A percentile compares a stretch with the other conserved stretches of the same genome.
phyloP scores from a whole-genome alignment of 2,113 vertebrate species.

The Sciurus niger region DNA sequence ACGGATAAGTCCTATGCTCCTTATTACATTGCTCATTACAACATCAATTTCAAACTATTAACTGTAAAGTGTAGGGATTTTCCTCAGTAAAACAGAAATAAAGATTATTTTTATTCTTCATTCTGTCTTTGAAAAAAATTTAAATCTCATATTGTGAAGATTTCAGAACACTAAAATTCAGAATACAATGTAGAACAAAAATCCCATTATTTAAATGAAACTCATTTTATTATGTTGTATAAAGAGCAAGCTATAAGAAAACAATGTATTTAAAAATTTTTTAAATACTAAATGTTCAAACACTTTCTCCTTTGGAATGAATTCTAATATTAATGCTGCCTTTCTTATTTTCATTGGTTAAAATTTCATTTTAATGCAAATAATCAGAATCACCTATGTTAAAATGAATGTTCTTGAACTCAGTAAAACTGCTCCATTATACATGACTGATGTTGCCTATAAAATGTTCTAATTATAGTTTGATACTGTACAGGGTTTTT shows the following conservation, averaged over 20 bases:
- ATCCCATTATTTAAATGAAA: slow-evolving; percentile 59
- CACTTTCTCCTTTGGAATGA: neutral
- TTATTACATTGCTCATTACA: slow-evolving; percentile 13
- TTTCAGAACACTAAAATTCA: slow-evolving; percentile 25
- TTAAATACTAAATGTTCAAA: slow-evolving; percentile 63
- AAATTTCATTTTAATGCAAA: slow-evolving; percentile 24
- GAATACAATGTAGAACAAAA: slow-evolving; percentile 55
- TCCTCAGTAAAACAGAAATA: slow-evolving; percentile 37
- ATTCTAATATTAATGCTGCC: slow-evolving; percentile 41
- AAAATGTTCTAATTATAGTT: slow-evolving; percentile 68
- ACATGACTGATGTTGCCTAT: slow-evolving; percentile 32
- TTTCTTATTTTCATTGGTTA: slow-evolving; percentile 56
- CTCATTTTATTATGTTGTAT: slow-evolving; percentile 6
- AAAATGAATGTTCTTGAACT: slow-evolving; percentile 43
- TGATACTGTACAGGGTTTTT: slow-evolving; percentile 59
- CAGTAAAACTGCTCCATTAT: slow-evolving; percentile 47
- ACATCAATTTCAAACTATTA: slow-evolving; percentile 37
- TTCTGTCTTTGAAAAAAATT: slow-evolving; percentile 50
- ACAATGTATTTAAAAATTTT: slow-evolving; percentile 15
- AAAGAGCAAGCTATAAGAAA: slow-evolving; percentile 48
- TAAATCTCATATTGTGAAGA: slow-evolving; percentile 4
- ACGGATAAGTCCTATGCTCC: neutral
- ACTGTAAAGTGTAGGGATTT: neutral
- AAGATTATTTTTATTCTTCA: slow-evolving; percentile 14
- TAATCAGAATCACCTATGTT: slow-evolving; percentile 14